These are phyloP conservation scores for Cerastoderma edule DNA, from an alignment of 2,888 invertebrate genomes.

Conservation along the genomic window DNA sequence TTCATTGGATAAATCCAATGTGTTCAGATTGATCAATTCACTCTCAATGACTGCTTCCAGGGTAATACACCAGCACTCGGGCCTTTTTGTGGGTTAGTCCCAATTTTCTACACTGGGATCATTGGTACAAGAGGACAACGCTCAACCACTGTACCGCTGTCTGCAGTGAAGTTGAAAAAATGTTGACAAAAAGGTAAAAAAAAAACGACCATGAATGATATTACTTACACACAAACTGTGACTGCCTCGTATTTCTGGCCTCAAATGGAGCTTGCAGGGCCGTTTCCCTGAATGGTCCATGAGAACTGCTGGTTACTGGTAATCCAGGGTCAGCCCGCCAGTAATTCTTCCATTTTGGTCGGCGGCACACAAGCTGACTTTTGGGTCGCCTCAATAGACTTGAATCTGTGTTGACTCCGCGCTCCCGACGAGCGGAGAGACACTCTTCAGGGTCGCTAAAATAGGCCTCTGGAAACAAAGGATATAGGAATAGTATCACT, in stretches of 20 bases:
- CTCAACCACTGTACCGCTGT: no score
- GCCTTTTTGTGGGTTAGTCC: no score
- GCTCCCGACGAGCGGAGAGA: slow-evolving; percentile 22
- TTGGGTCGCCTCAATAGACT: slow-evolving; percentile 62
- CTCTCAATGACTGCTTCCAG: no score
- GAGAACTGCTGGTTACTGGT: slow-evolving; percentile 62
- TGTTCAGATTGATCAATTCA: no score
- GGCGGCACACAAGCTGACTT: slow-evolving; percentile 40
- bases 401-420: slow-evolving; percentile 69
- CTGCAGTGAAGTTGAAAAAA: no score
- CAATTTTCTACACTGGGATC: no score
- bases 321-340: slow-evolving; percentile 77
- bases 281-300: slow-evolving; percentile 74
- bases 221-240: slow-evolving; percentile 66
- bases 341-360: slow-evolving; percentile 78
- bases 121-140: no score
- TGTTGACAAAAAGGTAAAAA: no score
- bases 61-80: no score
- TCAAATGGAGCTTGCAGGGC: slow-evolving; percentile 76
- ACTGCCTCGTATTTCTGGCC: slow-evolving; percentile 64
- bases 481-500: no score
- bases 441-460: slow-evolving; percentile 60
- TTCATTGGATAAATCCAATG: no score
- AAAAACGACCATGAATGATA: not conserved
- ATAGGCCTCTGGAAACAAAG: slow-evolving; percentile 50